Evolutionary conservation across 2,797 vertebrate genomes (phyloP), one percentile per base, ranked within the genome.

Genomic region (Hybognathus amarus): DNA sequence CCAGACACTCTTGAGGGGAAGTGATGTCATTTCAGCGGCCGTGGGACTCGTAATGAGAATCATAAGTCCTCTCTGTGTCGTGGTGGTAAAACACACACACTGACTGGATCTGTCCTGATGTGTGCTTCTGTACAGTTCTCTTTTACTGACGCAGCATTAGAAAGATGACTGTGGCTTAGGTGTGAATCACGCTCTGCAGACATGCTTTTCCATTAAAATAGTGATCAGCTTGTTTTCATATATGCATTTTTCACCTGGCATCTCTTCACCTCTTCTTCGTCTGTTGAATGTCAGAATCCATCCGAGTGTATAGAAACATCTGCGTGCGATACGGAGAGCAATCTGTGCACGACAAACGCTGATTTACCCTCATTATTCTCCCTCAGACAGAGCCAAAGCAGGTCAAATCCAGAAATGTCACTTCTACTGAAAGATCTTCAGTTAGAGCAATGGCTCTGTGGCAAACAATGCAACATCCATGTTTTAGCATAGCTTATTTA

Each of bases 21-120:
- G 63, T 83, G 81, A 83, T 83, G 73, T 83, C 73, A 83, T 77
- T 56, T 54, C 24, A n/a, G 30, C 30, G 47, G 69, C 69, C 27
- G 10, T 81, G 79, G 69, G 71, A 82, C 70, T 74, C 70, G 15
- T 82, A 76, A 82, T 76, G 81, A 75, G 33, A 73, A 27, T 24
- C 50, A 12, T 40, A 54, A 38, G 59, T 56, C 47, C 24, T 59
- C 67, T 63, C 6, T 27, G 22, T 18, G 33, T 40, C 1, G 15
- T 36, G 15, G 64, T 30, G 50, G 13, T 33, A 45, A 61, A 80
- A 42, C 66, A 47, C 17, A 59, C 33, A 24, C 36, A 68, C 47
- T 54, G 64, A 40, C 47, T 47, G n/a, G 40, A 71, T 71, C 40
- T 30, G 12, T 71, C 54, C 68, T 47, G 27, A 47, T 56, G 77